These are phyloP conservation scores for Chloroclystis v-ata DNA, from an alignment of 2,888 invertebrate genomes.

Conservation along the genomic window DNA sequence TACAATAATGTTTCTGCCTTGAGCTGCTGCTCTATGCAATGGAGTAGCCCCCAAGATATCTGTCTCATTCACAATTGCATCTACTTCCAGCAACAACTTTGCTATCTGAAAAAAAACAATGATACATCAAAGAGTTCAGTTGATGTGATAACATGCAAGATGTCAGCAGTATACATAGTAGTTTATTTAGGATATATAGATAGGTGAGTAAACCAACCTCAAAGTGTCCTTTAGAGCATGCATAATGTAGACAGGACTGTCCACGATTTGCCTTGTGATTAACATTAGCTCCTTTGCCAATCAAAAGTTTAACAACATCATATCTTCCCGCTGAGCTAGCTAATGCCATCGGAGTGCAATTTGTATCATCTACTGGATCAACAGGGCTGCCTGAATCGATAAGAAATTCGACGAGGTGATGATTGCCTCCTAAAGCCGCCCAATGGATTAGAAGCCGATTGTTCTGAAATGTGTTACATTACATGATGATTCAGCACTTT, in stretches of 20 bases:
- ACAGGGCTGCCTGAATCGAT: constrained; percentile 81
- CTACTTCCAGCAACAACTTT: constrained; percentile 80
- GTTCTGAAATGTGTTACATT: too few relatives aligned
- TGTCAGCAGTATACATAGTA: too few relatives aligned
- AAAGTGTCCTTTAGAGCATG: constrained; percentile 89
- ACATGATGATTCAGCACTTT: too few relatives aligned
- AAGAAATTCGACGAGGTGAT: constrained; percentile 83
- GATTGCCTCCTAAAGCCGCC: constrained; percentile 88
- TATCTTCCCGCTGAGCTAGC: constrained; percentile 87
- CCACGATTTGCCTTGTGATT: constrained; percentile 85
- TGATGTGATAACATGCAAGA: too few relatives aligned
- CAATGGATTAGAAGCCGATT: constrained; percentile 86
- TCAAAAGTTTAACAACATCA: constrained; percentile 81
- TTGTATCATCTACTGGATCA: constrained; percentile 85
- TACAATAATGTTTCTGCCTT: constrained; percentile 82
- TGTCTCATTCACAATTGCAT: constrained; percentile 82
- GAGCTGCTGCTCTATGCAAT: constrained; percentile 88
- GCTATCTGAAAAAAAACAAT: constrained; percentile 76
- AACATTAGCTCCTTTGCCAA: constrained; percentile 83
- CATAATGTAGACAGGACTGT: constrained; percentile 90
- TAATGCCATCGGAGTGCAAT: constrained; percentile 87
- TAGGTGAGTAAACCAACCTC: too few relatives aligned
- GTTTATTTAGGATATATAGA: too few relatives aligned
- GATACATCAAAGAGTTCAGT: too few relatives aligned
- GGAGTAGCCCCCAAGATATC: constrained; percentile 85